phyloP scores from a whole-genome alignment of 2,888 invertebrate genomes.

The Anthrax anthrax region DNA sequence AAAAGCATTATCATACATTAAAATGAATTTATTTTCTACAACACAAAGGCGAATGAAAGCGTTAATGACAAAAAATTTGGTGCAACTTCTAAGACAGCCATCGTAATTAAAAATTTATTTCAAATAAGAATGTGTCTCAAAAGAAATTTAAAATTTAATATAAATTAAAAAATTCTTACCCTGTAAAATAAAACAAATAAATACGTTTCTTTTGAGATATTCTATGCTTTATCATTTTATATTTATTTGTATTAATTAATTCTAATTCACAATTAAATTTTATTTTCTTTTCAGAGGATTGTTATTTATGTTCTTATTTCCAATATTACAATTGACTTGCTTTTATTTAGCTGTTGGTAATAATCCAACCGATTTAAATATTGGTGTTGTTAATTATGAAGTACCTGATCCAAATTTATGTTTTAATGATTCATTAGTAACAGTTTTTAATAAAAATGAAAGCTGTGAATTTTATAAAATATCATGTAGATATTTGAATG shows the following conservation, averaged over 20 bases:
- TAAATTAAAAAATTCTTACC: too few relatives aligned
- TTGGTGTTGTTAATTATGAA: constrained; percentile 74
- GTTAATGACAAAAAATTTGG: constrained; percentile 52
- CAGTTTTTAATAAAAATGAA: constrained; percentile 29
- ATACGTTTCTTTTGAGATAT: background rate
- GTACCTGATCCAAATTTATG: constrained; percentile 36
- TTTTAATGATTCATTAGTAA: constrained; percentile 28
- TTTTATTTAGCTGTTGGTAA: constrained; percentile 71
- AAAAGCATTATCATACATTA: too few relatives aligned
- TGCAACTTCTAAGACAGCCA: constrained; percentile 54
- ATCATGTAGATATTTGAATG: constrained; percentile 46
- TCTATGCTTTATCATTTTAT: constrained; percentile 3
- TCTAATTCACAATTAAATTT: background rate
- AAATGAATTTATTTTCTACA: constrained; percentile 25
- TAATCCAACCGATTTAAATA: constrained; percentile 52
- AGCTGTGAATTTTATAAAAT: constrained; percentile 41
- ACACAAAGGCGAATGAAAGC: constrained; percentile 42
- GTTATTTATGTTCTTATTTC: constrained; percentile 66
- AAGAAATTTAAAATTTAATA: too few relatives aligned
- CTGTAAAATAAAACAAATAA: too few relatives aligned
- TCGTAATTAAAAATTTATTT: too few relatives aligned
- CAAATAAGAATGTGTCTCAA: too few relatives aligned
- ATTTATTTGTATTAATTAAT: constrained; percentile 6
- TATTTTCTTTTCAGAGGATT: constrained; percentile 48
- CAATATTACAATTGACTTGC: constrained; percentile 61